A percentile compares a stretch with the other conserved stretches of the same genome.
Conservation (phyloP, 2,113 vertebrate species). For the Xiphophorus couchianus region DNA sequence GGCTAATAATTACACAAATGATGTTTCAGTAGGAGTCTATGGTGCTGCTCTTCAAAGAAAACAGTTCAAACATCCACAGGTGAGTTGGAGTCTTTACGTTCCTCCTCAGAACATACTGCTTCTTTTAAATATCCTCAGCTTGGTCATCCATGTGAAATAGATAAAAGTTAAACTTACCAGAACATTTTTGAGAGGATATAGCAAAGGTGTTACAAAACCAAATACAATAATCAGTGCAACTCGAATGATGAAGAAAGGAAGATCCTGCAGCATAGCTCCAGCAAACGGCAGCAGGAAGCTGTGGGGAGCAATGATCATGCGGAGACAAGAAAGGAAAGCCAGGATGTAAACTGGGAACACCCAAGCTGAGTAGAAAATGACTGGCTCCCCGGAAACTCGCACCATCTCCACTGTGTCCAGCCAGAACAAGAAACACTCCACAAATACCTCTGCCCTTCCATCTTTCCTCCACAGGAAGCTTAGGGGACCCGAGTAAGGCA, state of each 20-base stretch:
- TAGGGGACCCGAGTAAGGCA: constrained; percentile 49
- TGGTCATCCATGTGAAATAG: constrained; percentile 82
- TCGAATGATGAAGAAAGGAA: constrained; percentile 82
- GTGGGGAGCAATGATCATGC: constrained; percentile 72
- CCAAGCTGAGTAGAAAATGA: constrained; percentile 79
- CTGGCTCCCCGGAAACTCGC: constrained; percentile 67
- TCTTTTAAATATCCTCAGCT: constrained; percentile 69
- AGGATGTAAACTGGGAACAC: constrained; percentile 81
- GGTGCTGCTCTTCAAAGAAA: background rate
- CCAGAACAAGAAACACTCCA: constrained; percentile 82
- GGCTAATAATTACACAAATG: background rate
- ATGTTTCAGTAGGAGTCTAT: background rate
- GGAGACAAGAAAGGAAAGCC: constrained; percentile 79
- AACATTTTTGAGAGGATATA: constrained; percentile 82
- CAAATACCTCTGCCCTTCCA: constrained; percentile 71
- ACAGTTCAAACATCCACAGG: background rate
- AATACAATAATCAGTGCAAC: constrained; percentile 73
- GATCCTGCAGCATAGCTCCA: constrained; percentile 80
- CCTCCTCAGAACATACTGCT: constrained; percentile 74
- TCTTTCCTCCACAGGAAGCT: constrained; percentile 70
- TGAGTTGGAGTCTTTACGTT: background rate
- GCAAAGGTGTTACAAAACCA: constrained; percentile 79
- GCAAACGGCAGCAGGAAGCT: constrained; percentile 70
- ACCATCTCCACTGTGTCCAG: constrained; percentile 85
- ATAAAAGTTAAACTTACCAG: constrained; percentile 77